Conservation (phyloP, 2,797 vertebrate species). For the Urosaurus nigricauda region DNA sequence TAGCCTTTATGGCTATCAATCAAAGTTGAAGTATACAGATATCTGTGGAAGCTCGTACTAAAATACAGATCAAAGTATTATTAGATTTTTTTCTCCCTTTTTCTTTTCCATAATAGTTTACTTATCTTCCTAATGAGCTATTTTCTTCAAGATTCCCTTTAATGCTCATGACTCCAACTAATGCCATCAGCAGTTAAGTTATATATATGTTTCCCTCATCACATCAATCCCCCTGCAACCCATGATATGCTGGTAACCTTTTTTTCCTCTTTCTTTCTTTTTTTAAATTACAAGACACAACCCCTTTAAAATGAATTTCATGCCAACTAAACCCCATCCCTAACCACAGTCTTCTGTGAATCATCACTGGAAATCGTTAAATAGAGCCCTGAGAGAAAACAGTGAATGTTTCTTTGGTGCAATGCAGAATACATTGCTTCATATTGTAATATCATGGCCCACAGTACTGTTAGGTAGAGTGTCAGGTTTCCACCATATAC, state of each 20-base stretch:
- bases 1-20: too few species aligned
- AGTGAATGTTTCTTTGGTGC: neutral
- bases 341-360: neutral
- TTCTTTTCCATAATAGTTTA: neutral
- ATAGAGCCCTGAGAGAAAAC: neutral
- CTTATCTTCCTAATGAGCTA: neutral
- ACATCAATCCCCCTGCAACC: neutral
- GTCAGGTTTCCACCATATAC: neutral
- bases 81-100: neutral
- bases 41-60: too few species aligned
- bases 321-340: neutral
- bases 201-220: neutral
- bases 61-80: too few species aligned
- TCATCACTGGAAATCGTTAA: neutral
- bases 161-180: neutral
- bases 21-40: too few species aligned
- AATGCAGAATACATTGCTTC: neutral
- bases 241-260: neutral
- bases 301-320: neutral
- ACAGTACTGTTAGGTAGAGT: neutral
- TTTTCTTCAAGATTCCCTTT: neutral
- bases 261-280: too few species aligned
- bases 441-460: neutral
- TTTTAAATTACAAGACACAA: neutral
- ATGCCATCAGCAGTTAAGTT: neutral